phyloP scores from a whole-genome alignment of 2,113 vertebrate genomes.

The Larimichthys polyactis region DNA sequence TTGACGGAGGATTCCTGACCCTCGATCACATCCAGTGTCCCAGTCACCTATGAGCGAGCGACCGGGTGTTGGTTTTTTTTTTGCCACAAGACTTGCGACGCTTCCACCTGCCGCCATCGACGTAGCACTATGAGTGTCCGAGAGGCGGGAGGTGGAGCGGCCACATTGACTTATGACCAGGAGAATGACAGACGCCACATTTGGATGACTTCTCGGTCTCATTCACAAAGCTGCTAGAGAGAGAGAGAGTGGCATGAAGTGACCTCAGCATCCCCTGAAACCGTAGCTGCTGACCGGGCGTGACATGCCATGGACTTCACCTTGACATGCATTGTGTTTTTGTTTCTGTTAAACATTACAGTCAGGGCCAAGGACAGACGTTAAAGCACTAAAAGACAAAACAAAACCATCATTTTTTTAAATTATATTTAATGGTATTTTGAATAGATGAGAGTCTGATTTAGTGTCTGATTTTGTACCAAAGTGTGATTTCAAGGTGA shows the following conservation, averaged over 20 bases:
- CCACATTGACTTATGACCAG: not conserved
- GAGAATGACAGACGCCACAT: slow-evolving; percentile 36
- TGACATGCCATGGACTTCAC: slow-evolving; percentile 16
- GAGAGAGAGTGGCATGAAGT: slow-evolving; percentile 16
- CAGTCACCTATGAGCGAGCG: slow-evolving; percentile 58
- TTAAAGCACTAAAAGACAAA: slow-evolving; percentile 65
- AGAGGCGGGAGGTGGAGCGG: slow-evolving; percentile 13
- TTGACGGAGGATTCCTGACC: slow-evolving; percentile 32
- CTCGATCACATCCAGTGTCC: slow-evolving; percentile 64
- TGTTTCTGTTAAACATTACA: not conserved
- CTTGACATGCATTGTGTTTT: not conserved
- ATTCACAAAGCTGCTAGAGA: slow-evolving; percentile 49
- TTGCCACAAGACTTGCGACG: slow-evolving; percentile 1
- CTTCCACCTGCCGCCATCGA: not conserved
- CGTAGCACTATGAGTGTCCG: not conserved
- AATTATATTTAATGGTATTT: slow-evolving; percentile 24
- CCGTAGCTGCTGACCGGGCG: slow-evolving; percentile 49
- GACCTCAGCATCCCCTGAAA: slow-evolving; percentile 26
- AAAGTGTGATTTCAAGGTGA: slow-evolving; percentile 61
- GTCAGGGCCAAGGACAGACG: slow-evolving; percentile 54
- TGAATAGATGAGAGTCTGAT: slow-evolving; percentile 21
- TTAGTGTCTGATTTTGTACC: slow-evolving; percentile 59
- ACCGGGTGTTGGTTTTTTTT: not conserved
- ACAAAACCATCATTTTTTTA: not conserved
- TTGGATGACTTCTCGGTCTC: not conserved